These are phyloP conservation scores for Anodontia alba DNA, from an alignment of 2,888 invertebrate species.

Conservation along the genomic window DNA sequence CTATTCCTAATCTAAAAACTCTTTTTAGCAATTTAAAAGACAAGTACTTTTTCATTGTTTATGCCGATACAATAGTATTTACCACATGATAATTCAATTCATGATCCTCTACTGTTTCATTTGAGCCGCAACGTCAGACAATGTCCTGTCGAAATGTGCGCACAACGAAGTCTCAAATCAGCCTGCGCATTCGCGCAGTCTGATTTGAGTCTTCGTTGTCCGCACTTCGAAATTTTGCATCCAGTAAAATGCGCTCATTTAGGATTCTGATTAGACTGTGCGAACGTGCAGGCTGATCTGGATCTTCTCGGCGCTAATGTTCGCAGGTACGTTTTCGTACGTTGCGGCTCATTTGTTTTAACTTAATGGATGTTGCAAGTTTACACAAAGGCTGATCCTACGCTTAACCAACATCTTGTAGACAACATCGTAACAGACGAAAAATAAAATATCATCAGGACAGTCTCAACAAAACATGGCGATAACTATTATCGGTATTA, in stretches of 20 bases:
- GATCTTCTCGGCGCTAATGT: too few relatives aligned
- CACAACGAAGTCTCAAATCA: too few relatives aligned
- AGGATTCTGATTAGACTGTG: too few relatives aligned
- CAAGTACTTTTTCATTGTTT: constrained; percentile 10
- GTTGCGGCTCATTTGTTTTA: too few relatives aligned
- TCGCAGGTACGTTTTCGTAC: too few relatives aligned
- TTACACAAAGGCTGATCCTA: background rate
- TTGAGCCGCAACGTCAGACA: too few relatives aligned
- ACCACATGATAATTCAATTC: background rate
- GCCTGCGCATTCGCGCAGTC: too few relatives aligned
- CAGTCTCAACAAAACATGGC: background rate
- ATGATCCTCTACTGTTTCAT: background rate
- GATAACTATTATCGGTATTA: constrained; percentile 7
- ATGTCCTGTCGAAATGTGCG: too few relatives aligned
- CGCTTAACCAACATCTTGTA: background rate
- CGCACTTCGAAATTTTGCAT: too few relatives aligned
- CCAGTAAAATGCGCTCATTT: too few relatives aligned
- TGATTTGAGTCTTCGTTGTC: too few relatives aligned
- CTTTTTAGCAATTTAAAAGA: background rate
- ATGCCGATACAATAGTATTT: constrained; percentile 2
- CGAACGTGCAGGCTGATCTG: too few relatives aligned
- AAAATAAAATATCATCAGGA: background rate
- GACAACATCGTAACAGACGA: background rate
- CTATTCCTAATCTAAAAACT: background rate
- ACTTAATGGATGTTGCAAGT: background rate